These are phyloP conservation scores for Eurytoma adleriae DNA, from an alignment of 2,888 invertebrate genomes.

Conservation along the genomic window DNA sequence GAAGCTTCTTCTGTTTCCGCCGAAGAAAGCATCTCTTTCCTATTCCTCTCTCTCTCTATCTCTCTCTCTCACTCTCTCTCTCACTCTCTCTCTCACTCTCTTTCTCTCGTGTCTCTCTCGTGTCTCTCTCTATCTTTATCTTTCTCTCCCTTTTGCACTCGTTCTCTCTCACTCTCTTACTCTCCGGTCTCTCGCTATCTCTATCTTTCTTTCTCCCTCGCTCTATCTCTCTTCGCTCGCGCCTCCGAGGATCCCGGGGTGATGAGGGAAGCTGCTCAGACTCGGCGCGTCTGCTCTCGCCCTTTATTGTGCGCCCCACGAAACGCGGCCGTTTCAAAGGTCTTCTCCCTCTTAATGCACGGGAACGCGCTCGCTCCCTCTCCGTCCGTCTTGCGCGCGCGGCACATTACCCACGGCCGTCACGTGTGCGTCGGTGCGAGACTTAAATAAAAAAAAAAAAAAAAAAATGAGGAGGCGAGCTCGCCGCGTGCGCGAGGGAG, in stretches of 20 bases:
- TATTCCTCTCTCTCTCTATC: not conserved
- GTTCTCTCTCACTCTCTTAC: not conserved
- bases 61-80: not conserved
- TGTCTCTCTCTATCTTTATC: not conserved
- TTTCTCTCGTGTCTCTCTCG: not conserved
- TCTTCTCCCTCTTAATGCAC: constrained; percentile 28
- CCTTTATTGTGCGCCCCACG: constrained; percentile 16
- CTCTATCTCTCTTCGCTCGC: not conserved
- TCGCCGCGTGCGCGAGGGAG: not conserved
- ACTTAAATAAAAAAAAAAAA: constrained; percentile 37
- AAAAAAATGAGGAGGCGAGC: not conserved
- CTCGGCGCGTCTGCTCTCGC: not conserved
- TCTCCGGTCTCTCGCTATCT: not conserved
- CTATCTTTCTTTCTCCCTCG: not conserved
- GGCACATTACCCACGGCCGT: constrained; percentile 3
- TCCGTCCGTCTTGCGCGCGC: not conserved
- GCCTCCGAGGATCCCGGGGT: not conserved
- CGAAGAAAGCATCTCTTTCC: constrained; percentile 36
- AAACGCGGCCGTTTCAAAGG: constrained; percentile 20
- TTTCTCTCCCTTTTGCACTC: not conserved
- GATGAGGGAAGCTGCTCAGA: not conserved
- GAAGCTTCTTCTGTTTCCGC: constrained; percentile 41
- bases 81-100: not conserved
- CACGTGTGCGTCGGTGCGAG: constrained; percentile 15
- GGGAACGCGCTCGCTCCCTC: not conserved